Base-by-base conservation (phyloP, 2,888 invertebrate genomes). In the Lapara coniferarum region DNA sequence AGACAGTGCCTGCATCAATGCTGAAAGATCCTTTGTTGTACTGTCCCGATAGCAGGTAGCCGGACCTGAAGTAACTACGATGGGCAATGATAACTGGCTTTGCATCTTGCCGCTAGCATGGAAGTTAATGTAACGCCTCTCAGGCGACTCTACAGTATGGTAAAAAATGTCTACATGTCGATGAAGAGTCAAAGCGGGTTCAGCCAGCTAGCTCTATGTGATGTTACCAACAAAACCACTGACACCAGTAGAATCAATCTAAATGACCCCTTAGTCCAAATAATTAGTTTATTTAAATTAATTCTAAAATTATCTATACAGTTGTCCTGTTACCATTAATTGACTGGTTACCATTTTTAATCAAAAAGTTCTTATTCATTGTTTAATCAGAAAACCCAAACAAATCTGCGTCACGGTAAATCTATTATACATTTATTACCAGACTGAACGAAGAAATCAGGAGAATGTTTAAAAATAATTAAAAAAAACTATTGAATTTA, bases 341-440 rank as follows among this genome's bases (percentile, higher is more conserved):
- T 74, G 72, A 72, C 71, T 55, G 68, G 76, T 79, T 79, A 79
- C 79, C 79, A 77, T 72, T 69, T 37, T 70, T n/a, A 19, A 58
- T 57, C 49, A 56, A 25, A 25, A 25, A 2, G 25, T 25, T 25
- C 25, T 25, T 25, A 25, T 25, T 25, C 25, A 25, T 25, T 25
- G 25, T 25, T 25, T 25, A 25, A n/a, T n/a, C n/a, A n/a, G 12
- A 25, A 70, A 49, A 46, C 8, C 58, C 44, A 52, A 53, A 69
- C 2, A 19, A 63, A 44, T 16, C 59, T 12, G 44, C 59, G 49
- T 19, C 63, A 19, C 63, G 49, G 63, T 63, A 63, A 46, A 46
- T 16, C 49, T 67, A 55, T 44, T 14, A 56, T 59, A 55, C 53
- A 68, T 67, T 66, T 70, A 71, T 37, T 37, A 37, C 37, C 37